phyloP scores from a whole-genome alignment of 2,113 vertebrate genomes.

The Percina caprodes region DNA sequence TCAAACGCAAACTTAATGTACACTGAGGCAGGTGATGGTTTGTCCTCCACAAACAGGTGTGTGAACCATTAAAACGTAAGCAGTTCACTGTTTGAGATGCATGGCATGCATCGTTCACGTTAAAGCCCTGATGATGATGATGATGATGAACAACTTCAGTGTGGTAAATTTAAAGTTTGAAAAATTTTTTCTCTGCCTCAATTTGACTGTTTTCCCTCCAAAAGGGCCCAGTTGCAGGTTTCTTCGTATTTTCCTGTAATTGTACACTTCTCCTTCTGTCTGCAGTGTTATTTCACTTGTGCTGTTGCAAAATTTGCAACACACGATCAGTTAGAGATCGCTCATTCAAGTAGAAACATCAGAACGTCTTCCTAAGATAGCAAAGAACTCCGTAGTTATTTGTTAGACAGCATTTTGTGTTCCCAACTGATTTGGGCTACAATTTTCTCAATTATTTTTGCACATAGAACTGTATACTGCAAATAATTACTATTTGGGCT shows the following conservation, averaged over 20 bases:
- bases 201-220: neutral
- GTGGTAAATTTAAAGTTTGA: neutral
- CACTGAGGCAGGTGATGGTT: neutral
- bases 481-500: neutral
- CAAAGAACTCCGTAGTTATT: too few species aligned
- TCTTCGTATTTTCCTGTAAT: neutral
- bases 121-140: too few species aligned
- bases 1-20: neutral
- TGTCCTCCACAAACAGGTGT: neutral
- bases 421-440: too few species aligned
- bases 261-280: neutral
- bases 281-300: neutral
- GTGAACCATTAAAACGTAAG: neutral
- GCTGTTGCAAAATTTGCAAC: neutral
- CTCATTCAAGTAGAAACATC: neutral
- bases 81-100: neutral
- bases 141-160: neutral
- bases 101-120: neutral
- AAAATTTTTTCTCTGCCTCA: neutral
- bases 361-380: too few species aligned
- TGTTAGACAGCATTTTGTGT: too few species aligned
- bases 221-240: neutral
- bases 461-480: too few species aligned
- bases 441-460: neutral
- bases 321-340: neutral